Evolutionary conservation across 2,113 vertebrate species (phyloP).

Genomic region (Vicugna pacos): DNA sequence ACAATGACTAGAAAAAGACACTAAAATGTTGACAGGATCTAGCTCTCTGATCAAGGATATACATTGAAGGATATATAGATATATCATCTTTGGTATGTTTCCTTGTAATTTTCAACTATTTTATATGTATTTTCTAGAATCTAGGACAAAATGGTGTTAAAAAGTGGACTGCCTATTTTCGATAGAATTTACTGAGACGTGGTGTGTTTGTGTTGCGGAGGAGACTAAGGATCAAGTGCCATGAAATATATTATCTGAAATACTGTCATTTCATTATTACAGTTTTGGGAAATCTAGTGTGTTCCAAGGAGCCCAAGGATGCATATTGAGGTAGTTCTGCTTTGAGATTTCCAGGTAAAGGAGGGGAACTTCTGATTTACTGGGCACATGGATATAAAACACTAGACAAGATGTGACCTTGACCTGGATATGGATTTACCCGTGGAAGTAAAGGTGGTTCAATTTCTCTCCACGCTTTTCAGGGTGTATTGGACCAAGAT

Average conservation of each 20-base stretch:
- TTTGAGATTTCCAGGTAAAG: background rate
- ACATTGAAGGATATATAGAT: background rate
- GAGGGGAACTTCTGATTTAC: background rate
- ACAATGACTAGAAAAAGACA: background rate
- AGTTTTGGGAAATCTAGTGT: conserved; percentile 5
- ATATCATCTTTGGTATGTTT: background rate
- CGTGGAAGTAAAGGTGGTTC: background rate
- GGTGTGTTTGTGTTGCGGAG: background rate
- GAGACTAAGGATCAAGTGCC: background rate
- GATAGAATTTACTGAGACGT: background rate
- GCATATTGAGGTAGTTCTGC: background rate
- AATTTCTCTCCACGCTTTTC: background rate
- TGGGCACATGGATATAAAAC: background rate
- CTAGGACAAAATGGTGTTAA: background rate
- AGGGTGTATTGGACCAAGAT: background rate
- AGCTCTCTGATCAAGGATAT: background rate
- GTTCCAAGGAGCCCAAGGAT: background rate
- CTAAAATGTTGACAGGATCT: background rate
- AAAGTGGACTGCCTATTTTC: background rate
- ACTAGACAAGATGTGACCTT: background rate
- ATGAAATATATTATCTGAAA: conserved; percentile 48
- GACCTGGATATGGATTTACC: background rate
- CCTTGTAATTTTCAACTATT: background rate
- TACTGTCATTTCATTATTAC: background rate
- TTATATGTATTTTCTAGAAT: background rate